Percentiles rank a stretch among this genome's conserved stretches.
Conservation (phyloP, 2,113 vertebrate species). For the Camelus bactrianus region DNA sequence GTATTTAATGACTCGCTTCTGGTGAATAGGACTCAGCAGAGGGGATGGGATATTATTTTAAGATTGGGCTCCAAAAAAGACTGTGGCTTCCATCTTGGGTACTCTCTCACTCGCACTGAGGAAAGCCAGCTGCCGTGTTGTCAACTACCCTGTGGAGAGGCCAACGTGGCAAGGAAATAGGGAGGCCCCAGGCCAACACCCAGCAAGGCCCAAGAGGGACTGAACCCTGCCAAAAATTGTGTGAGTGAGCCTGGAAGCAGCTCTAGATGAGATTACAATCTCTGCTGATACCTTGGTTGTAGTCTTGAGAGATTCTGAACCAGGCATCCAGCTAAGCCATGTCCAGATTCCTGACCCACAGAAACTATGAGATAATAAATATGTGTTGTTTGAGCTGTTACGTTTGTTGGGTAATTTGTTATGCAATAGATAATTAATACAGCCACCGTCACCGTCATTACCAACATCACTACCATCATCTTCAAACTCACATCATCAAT, state of each 20-base stretch:
- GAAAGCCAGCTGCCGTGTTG: not conserved
- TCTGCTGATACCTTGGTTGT: not conserved
- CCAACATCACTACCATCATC: not conserved
- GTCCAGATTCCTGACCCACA: not conserved
- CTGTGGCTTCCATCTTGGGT: not conserved
- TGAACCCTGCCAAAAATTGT: not conserved
- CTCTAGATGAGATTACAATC: not conserved
- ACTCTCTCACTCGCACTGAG: not conserved
- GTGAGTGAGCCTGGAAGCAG: not conserved
- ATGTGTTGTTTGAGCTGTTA: not conserved
- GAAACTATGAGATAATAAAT: not conserved
- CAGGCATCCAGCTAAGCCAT: not conserved
- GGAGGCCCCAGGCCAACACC: not conserved
- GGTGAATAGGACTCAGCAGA: not conserved
- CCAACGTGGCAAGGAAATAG: not conserved
- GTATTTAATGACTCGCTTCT: slow-evolving; percentile 9
- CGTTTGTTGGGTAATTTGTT: not conserved
- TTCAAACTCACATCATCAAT: not conserved
- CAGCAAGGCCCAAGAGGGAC: not conserved
- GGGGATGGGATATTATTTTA: not conserved
- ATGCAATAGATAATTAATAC: not conserved
- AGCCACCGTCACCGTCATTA: not conserved
- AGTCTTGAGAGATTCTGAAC: not conserved
- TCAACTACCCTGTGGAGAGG: not conserved
- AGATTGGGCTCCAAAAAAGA: not conserved